A percentile compares a stretch with the other conserved stretches of the same genome.
phyloP scores from a whole-genome alignment of 2,888 invertebrate species.

The Bugula neritina region DNA sequence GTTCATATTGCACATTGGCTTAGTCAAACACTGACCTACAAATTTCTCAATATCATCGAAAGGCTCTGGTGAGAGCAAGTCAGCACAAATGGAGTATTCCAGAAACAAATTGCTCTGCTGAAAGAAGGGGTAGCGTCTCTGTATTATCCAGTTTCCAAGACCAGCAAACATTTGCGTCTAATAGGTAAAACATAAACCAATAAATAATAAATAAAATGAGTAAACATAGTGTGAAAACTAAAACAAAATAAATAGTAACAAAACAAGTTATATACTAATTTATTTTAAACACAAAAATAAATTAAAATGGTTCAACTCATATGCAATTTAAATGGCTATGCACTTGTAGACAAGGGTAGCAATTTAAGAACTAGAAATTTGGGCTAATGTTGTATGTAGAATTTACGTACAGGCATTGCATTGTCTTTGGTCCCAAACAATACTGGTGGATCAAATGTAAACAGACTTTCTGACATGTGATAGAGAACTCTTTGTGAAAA shows the following conservation, averaged over 20 bases:
- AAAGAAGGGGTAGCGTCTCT: slow-evolving; percentile 8
- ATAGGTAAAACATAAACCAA: background rate
- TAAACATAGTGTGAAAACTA: too few species aligned
- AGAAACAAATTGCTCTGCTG: background rate
- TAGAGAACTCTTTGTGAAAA: slow-evolving; percentile 25
- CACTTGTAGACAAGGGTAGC: too few species aligned
- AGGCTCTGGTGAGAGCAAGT: slow-evolving; percentile 25
- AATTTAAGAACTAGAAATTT: too few species aligned
- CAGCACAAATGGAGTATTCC: slow-evolving; percentile 16
- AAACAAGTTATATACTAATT: too few species aligned
- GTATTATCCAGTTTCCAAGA: slow-evolving; percentile 15
- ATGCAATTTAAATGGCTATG: too few species aligned
- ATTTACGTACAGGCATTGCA: background rate
- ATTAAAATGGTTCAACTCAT: too few species aligned
- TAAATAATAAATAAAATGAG: too few species aligned
- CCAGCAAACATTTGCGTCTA: slow-evolving; percentile 10
- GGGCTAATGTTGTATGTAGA: too few species aligned
- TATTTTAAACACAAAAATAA: too few species aligned
- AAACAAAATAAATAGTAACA: too few species aligned
- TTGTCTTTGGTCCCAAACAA: slow-evolving; percentile 1
- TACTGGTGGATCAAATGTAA: slow-evolving; percentile 26
- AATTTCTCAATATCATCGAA: slow-evolving; percentile 9
- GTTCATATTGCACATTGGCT: too few species aligned
- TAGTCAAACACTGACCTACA: slow-evolving; percentile 11
- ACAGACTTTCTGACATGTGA: background rate